These are phyloP conservation scores for Hecatera dysodea DNA, from an alignment of 2,888 invertebrate genomes.

Conservation along the genomic window DNA sequence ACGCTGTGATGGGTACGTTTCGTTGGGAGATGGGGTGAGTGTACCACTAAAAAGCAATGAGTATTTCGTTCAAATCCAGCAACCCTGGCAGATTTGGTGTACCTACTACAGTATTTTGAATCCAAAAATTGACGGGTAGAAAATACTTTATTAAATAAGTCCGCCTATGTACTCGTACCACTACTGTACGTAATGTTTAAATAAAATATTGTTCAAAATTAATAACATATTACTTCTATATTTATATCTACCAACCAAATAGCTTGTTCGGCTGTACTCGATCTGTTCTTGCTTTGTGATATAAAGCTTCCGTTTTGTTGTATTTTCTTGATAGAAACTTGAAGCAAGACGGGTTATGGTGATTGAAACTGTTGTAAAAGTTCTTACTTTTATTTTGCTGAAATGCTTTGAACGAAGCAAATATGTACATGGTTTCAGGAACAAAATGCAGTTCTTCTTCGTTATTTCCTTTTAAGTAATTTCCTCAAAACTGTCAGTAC, in stretches of 20 bases:
- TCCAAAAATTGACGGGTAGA: too few relatives aligned
- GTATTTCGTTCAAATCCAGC: too few relatives aligned
- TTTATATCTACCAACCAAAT: not conserved
- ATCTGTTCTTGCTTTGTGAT: not conserved
- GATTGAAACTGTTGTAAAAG: not conserved
- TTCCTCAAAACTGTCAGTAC: conserved; percentile 15
- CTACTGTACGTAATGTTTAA: too few relatives aligned
- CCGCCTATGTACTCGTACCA: too few relatives aligned
- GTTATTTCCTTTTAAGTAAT: not conserved
- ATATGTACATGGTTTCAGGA: not conserved
- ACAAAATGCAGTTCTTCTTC: not conserved
- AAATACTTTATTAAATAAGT: too few relatives aligned
- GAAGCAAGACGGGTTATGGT: not conserved
- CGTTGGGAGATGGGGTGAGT: too few relatives aligned
- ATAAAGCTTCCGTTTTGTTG: not conserved
- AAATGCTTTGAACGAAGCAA: not conserved
- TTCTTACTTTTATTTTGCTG: not conserved
- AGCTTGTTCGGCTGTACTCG: not conserved
- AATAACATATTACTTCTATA: not conserved
- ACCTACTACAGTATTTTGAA: not conserved
- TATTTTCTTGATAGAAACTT: not conserved
- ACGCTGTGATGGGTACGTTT: too few relatives aligned
- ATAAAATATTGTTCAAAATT: not conserved
- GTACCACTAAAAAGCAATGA: too few relatives aligned
- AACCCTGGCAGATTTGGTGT: too few relatives aligned